Evolutionary conservation across 2,113 vertebrate species (phyloP), one percentile per base, ranked within the genome.

Genomic region (Nicator chloris): DNA sequence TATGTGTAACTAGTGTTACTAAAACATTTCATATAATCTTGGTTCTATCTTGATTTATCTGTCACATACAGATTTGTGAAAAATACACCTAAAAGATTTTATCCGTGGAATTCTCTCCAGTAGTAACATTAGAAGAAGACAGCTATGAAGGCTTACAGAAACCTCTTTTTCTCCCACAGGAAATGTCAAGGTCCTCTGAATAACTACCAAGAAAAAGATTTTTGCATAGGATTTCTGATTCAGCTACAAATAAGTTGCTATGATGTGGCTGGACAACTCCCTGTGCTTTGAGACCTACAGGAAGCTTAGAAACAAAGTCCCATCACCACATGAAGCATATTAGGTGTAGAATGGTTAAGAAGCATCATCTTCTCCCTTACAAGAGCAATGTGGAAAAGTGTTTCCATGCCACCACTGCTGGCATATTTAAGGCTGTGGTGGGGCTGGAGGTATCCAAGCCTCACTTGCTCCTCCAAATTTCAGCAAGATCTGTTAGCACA

Each of bases 251-350:
- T 33, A 39, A 86, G 50, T 57, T 82, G 84, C 42, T 57, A 30
- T 66, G 65, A 76, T 4, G 6, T 28, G 27, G 47, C 66, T 79
- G 93, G n/a, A 81, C 40, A 95, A 51, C 61, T 61, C 37, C 51
- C 45, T 63, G 10, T 13, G 40, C 56, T 60, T 16, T 90, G 68
- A 83, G 79, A 82, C 59, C 4, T 35, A 49, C n/a, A 53, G 57
- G 26, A 92, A 76, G 35, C 26, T 80, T 61, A 76, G 57, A 56
- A 82, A 75, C 7, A 70, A 56, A 85, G 39, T 3, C 30, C 35
- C 40, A n/a, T 7, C 1, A 2, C 24, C 28, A 35, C 1, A 1
- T 22, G 42, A 65, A 35, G 28, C 2, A 2, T 11, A 6, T 27
- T 6, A 54, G 24, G 40, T 7, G 37, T 5, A 53, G 17, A 69